Evolutionary conservation across 23 tunicate species (phyloP).

Genomic region (Oikopleura vanhoeffeni): DNA sequence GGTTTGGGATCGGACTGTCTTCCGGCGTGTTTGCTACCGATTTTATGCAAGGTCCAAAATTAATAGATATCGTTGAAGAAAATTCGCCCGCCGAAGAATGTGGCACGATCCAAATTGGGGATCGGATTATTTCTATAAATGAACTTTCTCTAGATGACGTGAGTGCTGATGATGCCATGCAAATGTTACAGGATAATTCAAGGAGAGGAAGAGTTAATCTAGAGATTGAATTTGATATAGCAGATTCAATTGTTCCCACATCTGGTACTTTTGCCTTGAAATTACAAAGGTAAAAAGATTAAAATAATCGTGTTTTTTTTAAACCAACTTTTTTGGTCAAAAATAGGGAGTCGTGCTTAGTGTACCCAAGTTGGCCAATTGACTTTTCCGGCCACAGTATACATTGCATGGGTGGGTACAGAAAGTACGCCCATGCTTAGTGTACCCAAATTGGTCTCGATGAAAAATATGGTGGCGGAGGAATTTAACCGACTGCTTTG

Average conservation of each 20-base stretch:
- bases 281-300: background rate
- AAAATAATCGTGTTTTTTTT: background rate
- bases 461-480: too few species aligned
- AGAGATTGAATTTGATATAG: conserved; percentile 74
- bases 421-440: too few species aligned
- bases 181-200: conserved; percentile 44
- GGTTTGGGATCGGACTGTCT: conserved; percentile 57
- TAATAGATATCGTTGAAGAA: conserved; percentile 42
- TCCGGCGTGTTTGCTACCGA: conserved; percentile 75
- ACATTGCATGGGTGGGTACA: too few species aligned
- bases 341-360: too few species aligned
- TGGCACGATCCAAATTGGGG: conserved; percentile 65
- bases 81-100: conserved; percentile 67
- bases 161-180: conserved; percentile 46
- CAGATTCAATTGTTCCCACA: conserved; percentile 85
- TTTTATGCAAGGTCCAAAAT: conserved; percentile 31
- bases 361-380: too few species aligned
- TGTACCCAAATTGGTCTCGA: too few species aligned
- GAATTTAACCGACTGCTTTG: too few species aligned
- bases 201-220: conserved; percentile 44
- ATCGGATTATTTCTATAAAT: conserved; percentile 43
- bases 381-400: too few species aligned
- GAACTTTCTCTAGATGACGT: conserved; percentile 40
- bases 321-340: too few species aligned
- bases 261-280: conserved; percentile 73